A percentile compares a stretch with the other conserved stretches of the same genome.
Conservation (phyloP, 64 coral and sea anemone genomes). For the Exaiptasia diaphana region DNA sequence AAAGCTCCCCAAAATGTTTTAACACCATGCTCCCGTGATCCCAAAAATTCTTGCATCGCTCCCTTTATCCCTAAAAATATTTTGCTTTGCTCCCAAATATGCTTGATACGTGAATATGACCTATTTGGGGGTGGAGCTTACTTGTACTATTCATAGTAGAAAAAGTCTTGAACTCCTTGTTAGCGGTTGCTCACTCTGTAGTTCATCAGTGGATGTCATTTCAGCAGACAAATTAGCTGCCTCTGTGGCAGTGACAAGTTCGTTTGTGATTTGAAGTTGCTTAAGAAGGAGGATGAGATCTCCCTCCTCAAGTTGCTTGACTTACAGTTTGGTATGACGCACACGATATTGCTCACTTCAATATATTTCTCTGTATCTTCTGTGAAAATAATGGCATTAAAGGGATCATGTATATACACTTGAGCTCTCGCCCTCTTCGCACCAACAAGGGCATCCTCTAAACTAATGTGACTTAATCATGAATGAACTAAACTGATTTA, state of each 20-base stretch:
- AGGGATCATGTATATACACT: conserved; percentile 31
- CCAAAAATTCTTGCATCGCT: too few species aligned
- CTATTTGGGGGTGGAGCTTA: too few species aligned
- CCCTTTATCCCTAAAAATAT: too few species aligned
- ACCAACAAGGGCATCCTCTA: too few species aligned
- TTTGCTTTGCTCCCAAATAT: too few species aligned
- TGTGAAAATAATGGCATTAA: conserved; percentile 35
- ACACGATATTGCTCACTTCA: conserved; percentile 33
- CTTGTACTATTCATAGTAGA: conserved; percentile 44
- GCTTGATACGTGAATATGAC: too few species aligned
- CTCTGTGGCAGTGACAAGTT: conserved; percentile 51
- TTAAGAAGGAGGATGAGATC: conserved; percentile 38
- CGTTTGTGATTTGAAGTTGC: conserved; percentile 41
- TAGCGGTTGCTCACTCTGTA: conserved; percentile 34
- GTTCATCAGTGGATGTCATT: conserved; percentile 19
- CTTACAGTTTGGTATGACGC: conserved; percentile 17
- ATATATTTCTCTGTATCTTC: conserved; percentile 35
- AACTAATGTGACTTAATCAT: too few species aligned
- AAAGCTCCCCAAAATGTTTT: too few species aligned
- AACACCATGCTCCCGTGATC: too few species aligned
- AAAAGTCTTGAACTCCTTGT: conserved; percentile 41
- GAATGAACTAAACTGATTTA: too few species aligned
- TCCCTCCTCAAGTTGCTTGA: conserved; percentile 20
- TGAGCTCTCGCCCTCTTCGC: too few species aligned
- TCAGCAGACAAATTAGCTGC: conserved; percentile 36